These are phyloP conservation scores for Tenthredo notha DNA, from an alignment of 2,888 invertebrate genomes.

Conservation along the genomic window DNA sequence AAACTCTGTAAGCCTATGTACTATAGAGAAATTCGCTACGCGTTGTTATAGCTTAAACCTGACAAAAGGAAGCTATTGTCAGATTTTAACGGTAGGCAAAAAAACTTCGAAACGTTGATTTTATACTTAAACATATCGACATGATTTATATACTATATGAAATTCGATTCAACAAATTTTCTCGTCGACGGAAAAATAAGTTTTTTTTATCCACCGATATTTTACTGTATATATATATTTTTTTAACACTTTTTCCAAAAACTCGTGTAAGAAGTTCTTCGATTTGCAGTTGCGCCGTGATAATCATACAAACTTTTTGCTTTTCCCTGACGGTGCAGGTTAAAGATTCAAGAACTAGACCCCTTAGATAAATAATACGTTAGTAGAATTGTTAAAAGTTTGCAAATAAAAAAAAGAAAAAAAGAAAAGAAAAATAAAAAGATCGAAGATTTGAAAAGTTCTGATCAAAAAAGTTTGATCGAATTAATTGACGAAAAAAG, in stretches of 20 bases:
- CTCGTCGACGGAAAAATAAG: too few species aligned
- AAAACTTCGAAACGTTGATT: neutral
- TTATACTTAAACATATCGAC: neutral
- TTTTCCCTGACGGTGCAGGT: neutral
- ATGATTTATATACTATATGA: neutral
- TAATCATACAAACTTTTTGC: neutral
- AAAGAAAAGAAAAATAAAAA: neutral
- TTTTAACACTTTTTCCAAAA: neutral
- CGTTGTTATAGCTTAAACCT: neutral
- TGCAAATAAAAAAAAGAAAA: neutral
- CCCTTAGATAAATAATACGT: neutral
- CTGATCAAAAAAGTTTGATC: slow-evolving; percentile 4
- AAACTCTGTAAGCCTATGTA: neutral
- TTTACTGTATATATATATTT: too few species aligned
- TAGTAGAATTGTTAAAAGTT: neutral
- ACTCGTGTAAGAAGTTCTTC: neutral
- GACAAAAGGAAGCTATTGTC: neutral
- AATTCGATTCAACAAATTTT: neutral
- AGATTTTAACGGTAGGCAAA: neutral
- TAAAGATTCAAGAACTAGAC: slow-evolving; percentile 1
- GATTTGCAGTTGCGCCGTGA: neutral
- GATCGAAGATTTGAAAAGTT: neutral
- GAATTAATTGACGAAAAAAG: too few species aligned
- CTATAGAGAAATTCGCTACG: neutral
- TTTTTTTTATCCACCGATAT: too few species aligned